Base-by-base conservation (phyloP, 2,797 vertebrate genomes). In the Peromyscus attwateri region DNA sequence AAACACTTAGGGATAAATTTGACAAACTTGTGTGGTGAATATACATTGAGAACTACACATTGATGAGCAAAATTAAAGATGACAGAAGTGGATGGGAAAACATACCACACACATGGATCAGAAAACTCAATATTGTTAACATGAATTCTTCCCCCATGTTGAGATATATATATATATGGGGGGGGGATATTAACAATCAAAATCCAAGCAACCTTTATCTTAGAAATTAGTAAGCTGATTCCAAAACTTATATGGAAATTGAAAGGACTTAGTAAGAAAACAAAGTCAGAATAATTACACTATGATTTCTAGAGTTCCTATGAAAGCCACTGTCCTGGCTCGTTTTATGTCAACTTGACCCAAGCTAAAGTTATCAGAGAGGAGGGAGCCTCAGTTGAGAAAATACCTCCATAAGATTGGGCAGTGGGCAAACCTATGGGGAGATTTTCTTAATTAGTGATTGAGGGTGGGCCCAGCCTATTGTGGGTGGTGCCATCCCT, bases 211-310 rank as follows among this genome's bases (percentile, higher is more conserved):
- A 87, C 23, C 37, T 3, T 75, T 52, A n/a, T 87, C 49, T 31
- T 70, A 83, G 80, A 83, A 52, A 92, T 77, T 89, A 40, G n/a
- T 43, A 60, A 95, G 11, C 52, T 71, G 11, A 93, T 95, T 81
- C 19, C 62, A 92, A 92, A 92, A 46, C 57, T 46, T 75, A 68
- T 60, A 49, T n/a, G 49, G 8, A 95, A 84, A 73, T 80, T 34
- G 55, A 84, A 77, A 82, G 23, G 46, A 70, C 49, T 87, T 70
- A 49, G n/a, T 60, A 89, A 82, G 87, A 90, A 71, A 82, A 87
- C 2, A 66, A 92, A 68, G 29, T 88, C 70, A 43, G 70, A 83
- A 0, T 14, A 70, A 40, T 60, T 83, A 70, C 3, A 84, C 46
- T 92, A 83, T 60, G 19, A 76, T 75, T 68, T 92, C 83, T 88